Evolutionary conservation across 2,113 vertebrate genomes (phyloP).

Genomic region (Ahaetulla prasina): DNA sequence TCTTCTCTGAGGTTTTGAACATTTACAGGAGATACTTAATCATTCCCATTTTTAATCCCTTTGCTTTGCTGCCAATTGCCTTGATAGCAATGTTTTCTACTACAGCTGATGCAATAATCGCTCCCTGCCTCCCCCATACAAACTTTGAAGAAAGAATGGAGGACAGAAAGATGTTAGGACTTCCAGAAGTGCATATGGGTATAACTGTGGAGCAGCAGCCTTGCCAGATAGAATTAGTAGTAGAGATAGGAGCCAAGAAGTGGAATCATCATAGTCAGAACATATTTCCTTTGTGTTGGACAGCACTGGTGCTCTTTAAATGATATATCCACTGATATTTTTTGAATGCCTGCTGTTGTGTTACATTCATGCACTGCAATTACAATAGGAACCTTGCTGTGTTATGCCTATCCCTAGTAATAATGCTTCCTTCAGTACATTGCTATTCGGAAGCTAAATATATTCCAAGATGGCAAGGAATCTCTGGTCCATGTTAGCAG

Average conservation of each 20-base stretch:
- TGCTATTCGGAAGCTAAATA: slow-evolving; percentile 24
- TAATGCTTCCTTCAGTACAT: neutral
- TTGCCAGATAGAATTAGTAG: neutral
- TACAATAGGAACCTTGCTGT: neutral
- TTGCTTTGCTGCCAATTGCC: neutral
- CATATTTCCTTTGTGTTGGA: neutral
- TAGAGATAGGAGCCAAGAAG: neutral
- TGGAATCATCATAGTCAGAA: neutral
- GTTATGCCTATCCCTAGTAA: neutral
- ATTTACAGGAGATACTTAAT: neutral
- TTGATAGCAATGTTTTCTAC: neutral
- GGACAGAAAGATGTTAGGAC: neutral
- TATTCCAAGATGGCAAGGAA: slow-evolving; percentile 44
- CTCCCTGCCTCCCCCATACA: neutral
- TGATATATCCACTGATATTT: neutral
- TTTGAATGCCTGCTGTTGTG: neutral
- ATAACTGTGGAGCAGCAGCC: too few relatives aligned
- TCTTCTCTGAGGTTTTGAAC: neutral
- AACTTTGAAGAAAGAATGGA: neutral
- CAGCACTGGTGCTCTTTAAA: neutral
- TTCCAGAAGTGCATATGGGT: neutral
- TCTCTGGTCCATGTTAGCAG: slow-evolving; percentile 34
- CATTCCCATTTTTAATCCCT: neutral
- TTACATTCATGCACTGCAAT: neutral
- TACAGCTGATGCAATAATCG: neutral